These are phyloP conservation scores for Rhamnusium bicolor DNA, from an alignment of 2,888 invertebrate species.

Conservation along the genomic window DNA sequence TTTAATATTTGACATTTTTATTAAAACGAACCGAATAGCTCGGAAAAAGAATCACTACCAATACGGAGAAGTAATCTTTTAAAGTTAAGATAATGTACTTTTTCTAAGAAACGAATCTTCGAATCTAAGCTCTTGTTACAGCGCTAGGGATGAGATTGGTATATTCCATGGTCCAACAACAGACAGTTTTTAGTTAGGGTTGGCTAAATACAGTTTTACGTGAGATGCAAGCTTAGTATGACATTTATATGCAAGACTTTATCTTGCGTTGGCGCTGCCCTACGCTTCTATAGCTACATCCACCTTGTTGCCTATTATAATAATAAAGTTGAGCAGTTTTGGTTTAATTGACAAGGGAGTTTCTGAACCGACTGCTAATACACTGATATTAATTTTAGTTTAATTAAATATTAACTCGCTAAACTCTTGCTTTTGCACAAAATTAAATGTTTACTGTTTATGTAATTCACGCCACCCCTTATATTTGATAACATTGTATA, in stretches of 20 bases:
- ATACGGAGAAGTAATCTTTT: too few species aligned
- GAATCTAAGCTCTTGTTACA: background rate
- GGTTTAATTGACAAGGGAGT: conserved; percentile 47
- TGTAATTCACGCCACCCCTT: background rate
- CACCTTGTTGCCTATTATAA: conserved; percentile 43
- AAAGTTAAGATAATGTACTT: too few species aligned
- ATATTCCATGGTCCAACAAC: conserved; percentile 21
- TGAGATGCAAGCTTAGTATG: conserved; percentile 50
- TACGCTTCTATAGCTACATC: conserved; percentile 8
- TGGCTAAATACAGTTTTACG: conserved; percentile 49
- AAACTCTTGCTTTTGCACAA: conserved; percentile 12
- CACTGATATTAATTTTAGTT: conserved; percentile 46
- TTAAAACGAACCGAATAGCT: too few species aligned
- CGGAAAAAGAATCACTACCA: too few species aligned
- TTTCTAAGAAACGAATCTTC: background rate
- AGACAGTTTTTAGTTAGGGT: conserved; percentile 26
- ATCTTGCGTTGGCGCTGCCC: conserved; percentile 33
- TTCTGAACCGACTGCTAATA: conserved; percentile 41
- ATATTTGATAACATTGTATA: background rate
- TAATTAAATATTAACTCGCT: conserved; percentile 44
- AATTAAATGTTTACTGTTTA: conserved; percentile 12
- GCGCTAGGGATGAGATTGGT: background rate
- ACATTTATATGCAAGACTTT: conserved; percentile 52
- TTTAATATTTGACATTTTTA: too few species aligned
- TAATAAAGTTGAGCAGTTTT: conserved; percentile 47